Evolutionary conservation across 2,888 invertebrate genomes (phyloP).

Genomic region (Dysmachus trigonus): DNA sequence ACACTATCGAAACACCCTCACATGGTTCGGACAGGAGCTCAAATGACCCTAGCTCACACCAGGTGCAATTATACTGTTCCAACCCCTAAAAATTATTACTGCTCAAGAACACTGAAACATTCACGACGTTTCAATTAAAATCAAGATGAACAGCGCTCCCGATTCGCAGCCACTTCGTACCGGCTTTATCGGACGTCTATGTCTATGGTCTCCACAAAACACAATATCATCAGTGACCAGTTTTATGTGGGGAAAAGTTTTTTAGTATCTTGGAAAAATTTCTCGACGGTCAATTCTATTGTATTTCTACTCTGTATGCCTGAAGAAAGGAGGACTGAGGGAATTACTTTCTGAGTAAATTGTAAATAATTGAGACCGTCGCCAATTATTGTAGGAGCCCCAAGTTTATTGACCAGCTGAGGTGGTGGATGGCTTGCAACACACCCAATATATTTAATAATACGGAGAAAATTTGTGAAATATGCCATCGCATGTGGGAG

Average conservation of each 20-base stretch:
- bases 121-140: neutral
- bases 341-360: neutral
- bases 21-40: neutral
- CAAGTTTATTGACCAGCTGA: neutral
- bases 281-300: constrained; percentile 8
- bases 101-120: neutral
- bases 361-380: constrained; percentile 15
- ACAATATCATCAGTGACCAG: constrained; percentile 1
- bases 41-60: neutral
- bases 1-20: neutral
- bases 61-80: constrained; percentile 1
- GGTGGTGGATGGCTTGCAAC: neutral
- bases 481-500: neutral
- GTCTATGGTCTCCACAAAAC: neutral
- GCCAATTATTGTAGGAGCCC: neutral
- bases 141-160: neutral
- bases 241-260: constrained; percentile 4
- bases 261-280: constrained; percentile 4
- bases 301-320: neutral
- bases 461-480: neutral
- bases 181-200: constrained; percentile 5
- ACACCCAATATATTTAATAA: neutral
- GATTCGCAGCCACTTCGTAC: neutral
- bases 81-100: neutral
- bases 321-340: neutral